Percentiles rank a stretch among this genome's conserved stretches.
phyloP scores from a whole-genome alignment of 1,140 invertebrate genomes.

The Diabrotica virgifera region DNA sequence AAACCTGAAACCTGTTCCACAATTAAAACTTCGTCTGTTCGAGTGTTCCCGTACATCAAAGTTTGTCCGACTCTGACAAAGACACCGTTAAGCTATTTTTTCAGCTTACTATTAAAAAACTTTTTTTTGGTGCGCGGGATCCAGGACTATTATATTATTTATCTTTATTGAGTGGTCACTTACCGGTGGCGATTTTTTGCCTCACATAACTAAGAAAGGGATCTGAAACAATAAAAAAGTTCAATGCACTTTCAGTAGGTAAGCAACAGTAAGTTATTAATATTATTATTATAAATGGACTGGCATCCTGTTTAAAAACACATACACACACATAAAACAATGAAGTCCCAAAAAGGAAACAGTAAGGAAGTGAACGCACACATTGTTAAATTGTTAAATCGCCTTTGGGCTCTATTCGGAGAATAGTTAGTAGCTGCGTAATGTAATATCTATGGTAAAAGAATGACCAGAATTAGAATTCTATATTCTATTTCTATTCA shows the following conservation, averaged over 20 bases:
- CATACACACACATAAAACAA: constrained; percentile 17
- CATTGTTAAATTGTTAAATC: constrained; percentile 17
- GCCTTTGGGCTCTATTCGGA: not conserved
- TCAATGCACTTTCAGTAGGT: constrained; percentile 15
- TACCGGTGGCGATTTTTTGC: constrained; percentile 16
- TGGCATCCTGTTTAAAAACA: constrained; percentile 19
- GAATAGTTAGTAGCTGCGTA: not conserved
- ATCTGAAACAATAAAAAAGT: constrained; percentile 17
- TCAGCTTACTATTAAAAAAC: too few relatives aligned
- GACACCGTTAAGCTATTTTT: too few relatives aligned
- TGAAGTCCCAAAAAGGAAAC: constrained; percentile 21
- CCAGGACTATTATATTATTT: too few relatives aligned
- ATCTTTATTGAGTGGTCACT: constrained; percentile 3
- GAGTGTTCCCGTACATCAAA: too few relatives aligned
- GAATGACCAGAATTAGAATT: constrained; percentile 2
- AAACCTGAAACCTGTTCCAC: too few relatives aligned
- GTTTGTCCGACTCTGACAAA: too few relatives aligned
- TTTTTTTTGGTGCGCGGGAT: too few relatives aligned
- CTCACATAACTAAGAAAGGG: constrained; percentile 15
- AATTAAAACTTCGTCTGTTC: too few relatives aligned
- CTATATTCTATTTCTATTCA: constrained; percentile 1
- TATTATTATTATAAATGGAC: constrained; percentile 19
- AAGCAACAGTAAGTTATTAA: constrained; percentile 10
- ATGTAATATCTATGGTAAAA: not conserved
- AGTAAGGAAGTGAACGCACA: constrained; percentile 11